Percentiles rank a stretch among this genome's conserved stretches.
These are phyloP conservation scores for Osmoderma eremita DNA, from an alignment of 2,888 invertebrate genomes.

Conservation along the genomic window DNA sequence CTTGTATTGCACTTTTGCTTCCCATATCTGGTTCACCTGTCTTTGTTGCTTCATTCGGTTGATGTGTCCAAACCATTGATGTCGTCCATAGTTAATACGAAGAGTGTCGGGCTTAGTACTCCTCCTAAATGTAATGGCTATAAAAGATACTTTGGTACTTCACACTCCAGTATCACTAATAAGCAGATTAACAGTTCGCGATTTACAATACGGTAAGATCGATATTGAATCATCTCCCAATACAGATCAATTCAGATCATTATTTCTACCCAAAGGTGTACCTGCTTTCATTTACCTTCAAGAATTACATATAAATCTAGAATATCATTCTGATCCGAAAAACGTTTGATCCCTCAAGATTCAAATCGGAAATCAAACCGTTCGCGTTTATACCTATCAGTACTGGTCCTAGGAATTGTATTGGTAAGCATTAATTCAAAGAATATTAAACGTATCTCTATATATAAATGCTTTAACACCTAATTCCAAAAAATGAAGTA, in stretches of 20 bases:
- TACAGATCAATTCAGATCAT: background rate
- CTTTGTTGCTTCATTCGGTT: no score
- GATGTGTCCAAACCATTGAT: no score
- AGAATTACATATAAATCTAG: conserved; percentile 2
- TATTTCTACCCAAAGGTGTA: conserved; percentile 40
- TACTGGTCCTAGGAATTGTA: conserved; percentile 10
- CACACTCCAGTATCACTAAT: conserved; percentile 67
- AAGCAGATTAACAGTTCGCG: conserved; percentile 61
- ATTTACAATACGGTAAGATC: conserved; percentile 55
- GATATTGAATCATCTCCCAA: no score
- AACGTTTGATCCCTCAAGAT: conserved; percentile 1
- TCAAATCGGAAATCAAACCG: background rate
- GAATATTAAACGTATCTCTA: no score
- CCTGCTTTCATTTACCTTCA: conserved; percentile 43
- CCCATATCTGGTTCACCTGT: no score
- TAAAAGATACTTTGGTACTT: conserved; percentile 66
- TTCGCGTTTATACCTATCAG: conserved; percentile 12
- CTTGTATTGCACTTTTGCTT: no score
- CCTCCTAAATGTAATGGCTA: conserved; percentile 60
- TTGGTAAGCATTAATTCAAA: conserved; percentile 1
- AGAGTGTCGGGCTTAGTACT: no score
- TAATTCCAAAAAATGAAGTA: no score
- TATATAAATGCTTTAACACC: no score
- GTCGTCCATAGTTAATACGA: no score
- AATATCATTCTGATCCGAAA: conserved; percentile 12